Evolutionary conservation across 1,140 invertebrate species (phyloP).

Genomic region (Nomia melanderi): DNA sequence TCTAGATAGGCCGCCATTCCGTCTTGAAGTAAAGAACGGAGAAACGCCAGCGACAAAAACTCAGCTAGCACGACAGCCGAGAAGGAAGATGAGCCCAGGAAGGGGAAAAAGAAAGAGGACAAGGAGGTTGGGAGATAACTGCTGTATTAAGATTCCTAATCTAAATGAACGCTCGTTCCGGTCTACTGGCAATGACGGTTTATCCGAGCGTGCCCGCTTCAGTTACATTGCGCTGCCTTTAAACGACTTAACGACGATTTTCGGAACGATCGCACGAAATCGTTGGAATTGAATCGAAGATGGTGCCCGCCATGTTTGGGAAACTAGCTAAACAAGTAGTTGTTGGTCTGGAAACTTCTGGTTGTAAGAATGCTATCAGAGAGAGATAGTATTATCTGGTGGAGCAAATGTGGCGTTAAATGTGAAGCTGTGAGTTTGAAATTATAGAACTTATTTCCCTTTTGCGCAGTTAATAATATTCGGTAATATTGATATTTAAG

Average conservation of each 20-base stretch:
- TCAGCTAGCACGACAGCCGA: slow-evolving; percentile 39
- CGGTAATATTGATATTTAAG: no score
- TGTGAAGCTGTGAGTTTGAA: no score
- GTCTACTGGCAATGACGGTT: slow-evolving; percentile 56
- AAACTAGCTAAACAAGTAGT: no score
- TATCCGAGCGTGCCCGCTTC: slow-evolving; percentile 17
- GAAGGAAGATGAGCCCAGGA: slow-evolving; percentile 4
- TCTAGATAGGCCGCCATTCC: slow-evolving; percentile 61
- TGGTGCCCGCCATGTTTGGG: no score
- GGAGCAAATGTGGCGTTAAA: no score
- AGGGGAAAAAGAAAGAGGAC: slow-evolving; percentile 19
- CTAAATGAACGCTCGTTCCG: slow-evolving; percentile 68
- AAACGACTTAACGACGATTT: slow-evolving; percentile 59
- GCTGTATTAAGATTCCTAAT: slow-evolving; percentile 69
- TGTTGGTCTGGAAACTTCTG: no score
- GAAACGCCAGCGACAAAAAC: slow-evolving; percentile 52
- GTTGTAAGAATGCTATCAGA: no score
- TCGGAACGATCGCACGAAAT: slow-evolving; percentile 18
- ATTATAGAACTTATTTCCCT: no score
- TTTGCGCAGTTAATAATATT: no score
- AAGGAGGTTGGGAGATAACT: slow-evolving; percentile 49
- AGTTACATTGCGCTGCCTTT: slow-evolving; percentile 41
- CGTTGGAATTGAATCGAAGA: slow-evolving; percentile 36
- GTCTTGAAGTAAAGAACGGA: slow-evolving; percentile 50
- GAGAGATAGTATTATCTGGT: no score